phyloP scores from a whole-genome alignment of 2,113 vertebrate species.

The Macroglossus sobrinus region DNA sequence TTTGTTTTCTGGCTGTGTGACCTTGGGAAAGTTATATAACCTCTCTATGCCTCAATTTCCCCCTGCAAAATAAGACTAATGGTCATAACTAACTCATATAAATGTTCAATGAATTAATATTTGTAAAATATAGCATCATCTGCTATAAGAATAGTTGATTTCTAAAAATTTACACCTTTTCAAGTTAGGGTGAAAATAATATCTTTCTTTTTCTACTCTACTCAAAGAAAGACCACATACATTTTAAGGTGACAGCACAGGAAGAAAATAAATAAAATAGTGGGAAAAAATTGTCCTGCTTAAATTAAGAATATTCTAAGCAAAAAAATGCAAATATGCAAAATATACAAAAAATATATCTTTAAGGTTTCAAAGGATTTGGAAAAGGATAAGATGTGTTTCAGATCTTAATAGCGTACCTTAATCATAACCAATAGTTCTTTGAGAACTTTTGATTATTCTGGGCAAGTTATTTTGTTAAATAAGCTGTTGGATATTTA shows the following conservation, averaged over 20 bases:
- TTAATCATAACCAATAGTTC: conserved; percentile 26
- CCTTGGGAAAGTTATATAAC: not conserved
- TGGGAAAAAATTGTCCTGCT: not conserved
- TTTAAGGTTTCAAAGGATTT: conserved; percentile 1
- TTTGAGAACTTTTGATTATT: conserved; percentile 47
- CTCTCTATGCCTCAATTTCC: not conserved
- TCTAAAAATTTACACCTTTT: not conserved
- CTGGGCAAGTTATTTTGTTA: conserved; percentile 31
- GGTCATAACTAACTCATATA: not conserved
- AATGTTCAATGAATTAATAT: not conserved
- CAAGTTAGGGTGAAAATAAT: not conserved
- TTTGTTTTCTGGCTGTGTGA: not conserved
- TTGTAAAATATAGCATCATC: not conserved
- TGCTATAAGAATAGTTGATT: not conserved
- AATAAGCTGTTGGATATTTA: conserved; percentile 32
- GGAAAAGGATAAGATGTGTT: not conserved
- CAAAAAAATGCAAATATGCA: not conserved
- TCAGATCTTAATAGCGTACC: not conserved
- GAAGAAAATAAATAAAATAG: not conserved
- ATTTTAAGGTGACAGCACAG: not conserved
- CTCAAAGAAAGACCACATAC: not conserved
- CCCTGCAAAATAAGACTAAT: not conserved
- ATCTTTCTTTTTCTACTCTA: not conserved
- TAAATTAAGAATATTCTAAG: not conserved
- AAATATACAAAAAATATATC: not conserved